Percentiles rank a stretch among this genome's conserved stretches.
phyloP scores from a whole-genome alignment of 2,113 vertebrate species.

The Phyllostomus discolor region DNA sequence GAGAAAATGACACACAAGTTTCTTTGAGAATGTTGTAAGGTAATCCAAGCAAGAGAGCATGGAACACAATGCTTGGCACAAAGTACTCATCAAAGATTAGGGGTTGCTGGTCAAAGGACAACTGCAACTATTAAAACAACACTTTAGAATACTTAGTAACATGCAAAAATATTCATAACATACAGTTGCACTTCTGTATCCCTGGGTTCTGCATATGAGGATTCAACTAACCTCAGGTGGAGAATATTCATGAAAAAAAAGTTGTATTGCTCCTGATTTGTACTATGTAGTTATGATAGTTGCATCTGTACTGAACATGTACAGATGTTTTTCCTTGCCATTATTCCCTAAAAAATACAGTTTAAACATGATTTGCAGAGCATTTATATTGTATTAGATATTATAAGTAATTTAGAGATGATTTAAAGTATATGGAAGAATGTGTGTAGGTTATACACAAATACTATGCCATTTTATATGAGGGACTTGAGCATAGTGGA shows the following conservation, averaged over 20 bases:
- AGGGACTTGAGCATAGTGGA: not conserved
- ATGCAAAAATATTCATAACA: not conserved
- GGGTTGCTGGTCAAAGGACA: not conserved
- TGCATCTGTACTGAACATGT: not conserved
- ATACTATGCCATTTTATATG: not conserved
- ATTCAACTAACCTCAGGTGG: not conserved
- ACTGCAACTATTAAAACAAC: not conserved
- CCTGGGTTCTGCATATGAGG: not conserved
- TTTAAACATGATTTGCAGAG: not conserved
- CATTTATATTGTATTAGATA: not conserved
- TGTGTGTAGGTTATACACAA: not conserved
- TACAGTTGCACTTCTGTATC: not conserved
- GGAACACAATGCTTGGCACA: accelerated
- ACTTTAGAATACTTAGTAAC: not conserved
- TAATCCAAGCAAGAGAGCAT: too few species aligned
- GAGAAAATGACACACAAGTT: not conserved
- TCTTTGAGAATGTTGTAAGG: accelerated
- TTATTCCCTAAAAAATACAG: not conserved
- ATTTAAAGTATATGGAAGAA: not conserved
- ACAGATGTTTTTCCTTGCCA: not conserved
- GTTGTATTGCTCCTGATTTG: not conserved
- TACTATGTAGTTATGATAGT: not conserved
- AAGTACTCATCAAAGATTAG: accelerated
- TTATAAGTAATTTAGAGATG: not conserved
- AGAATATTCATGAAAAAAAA: not conserved